Conservation (phyloP, 2,888 invertebrate species). For the Scrobipalpa atriplicella region DNA sequence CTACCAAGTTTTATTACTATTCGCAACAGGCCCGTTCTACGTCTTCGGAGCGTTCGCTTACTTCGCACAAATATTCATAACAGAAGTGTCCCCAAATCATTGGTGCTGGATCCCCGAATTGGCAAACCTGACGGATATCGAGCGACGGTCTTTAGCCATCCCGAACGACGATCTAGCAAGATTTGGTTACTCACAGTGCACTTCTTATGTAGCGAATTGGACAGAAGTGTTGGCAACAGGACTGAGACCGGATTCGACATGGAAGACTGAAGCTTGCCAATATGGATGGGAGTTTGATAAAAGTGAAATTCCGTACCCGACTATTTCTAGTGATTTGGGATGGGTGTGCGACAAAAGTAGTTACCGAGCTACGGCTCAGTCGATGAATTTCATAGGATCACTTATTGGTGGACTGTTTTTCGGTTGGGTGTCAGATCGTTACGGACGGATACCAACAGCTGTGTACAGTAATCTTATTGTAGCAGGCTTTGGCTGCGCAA, state of each 20-base stretch:
- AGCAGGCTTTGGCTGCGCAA: constrained; percentile 51
- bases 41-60: constrained; percentile 58
- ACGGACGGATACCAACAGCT: constrained; percentile 60
- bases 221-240: constrained; percentile 50
- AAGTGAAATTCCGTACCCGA: constrained; percentile 65
- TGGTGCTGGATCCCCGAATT: constrained; percentile 68
- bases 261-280: constrained; percentile 52
- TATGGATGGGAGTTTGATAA: constrained; percentile 67
- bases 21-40: constrained; percentile 59
- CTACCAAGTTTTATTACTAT: constrained; percentile 58
- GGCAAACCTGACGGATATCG: constrained; percentile 51
- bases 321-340: constrained; percentile 61
- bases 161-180: constrained; percentile 48
- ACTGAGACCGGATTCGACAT: constrained; percentile 44
- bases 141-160: constrained; percentile 56
- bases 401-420: constrained; percentile 60
- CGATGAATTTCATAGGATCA: constrained; percentile 63
- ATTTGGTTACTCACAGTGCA: constrained; percentile 62
- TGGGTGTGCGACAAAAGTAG: constrained; percentile 66
- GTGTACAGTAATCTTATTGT: constrained; percentile 56
- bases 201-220: constrained; percentile 61
- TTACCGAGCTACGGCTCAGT: constrained; percentile 65
- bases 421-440: constrained; percentile 65
- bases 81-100: constrained; percentile 60
- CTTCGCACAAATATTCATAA: constrained; percentile 62